These are phyloP conservation scores for Microplitis demolitor DNA, from an alignment of 1,140 invertebrate genomes.

Conservation along the genomic window DNA sequence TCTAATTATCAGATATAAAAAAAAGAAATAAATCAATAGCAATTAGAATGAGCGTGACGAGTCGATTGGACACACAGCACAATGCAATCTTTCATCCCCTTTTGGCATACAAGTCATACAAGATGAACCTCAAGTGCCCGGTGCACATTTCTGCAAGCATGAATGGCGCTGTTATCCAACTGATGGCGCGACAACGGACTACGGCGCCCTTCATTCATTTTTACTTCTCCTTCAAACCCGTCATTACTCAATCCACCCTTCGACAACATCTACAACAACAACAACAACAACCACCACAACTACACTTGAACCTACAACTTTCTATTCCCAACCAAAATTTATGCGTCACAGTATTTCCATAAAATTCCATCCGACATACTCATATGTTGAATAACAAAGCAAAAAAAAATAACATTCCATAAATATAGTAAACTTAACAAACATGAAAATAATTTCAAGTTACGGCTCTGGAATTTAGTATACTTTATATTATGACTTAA, in stretches of 20 bases:
- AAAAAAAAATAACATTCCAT: neutral
- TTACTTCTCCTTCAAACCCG: neutral
- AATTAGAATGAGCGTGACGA: neutral
- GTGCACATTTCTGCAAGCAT: conserved; percentile 24
- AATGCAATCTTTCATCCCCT: conserved; percentile 18
- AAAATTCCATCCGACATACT: neutral
- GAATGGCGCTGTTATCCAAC: conserved; percentile 22
- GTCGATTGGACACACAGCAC: conserved; percentile 3
- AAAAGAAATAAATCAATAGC: neutral
- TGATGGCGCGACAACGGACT: conserved; percentile 12
- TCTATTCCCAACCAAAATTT: no score
- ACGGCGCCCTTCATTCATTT: conserved; percentile 24
- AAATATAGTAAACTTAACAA: neutral
- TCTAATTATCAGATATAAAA: neutral
- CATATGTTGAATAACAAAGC: neutral
- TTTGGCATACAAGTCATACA: neutral
- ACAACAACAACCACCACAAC: neutral
- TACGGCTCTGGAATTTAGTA: conserved; percentile 22
- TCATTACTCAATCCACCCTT: neutral
- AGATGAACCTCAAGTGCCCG: conserved; percentile 25
- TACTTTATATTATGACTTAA: neutral
- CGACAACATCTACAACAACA: neutral
- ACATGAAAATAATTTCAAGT: neutral
- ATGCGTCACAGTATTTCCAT: no score
- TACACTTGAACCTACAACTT: no score